Conservation (phyloP, 2,888 invertebrate species). For the Chrysotoxum bicinctum region DNA sequence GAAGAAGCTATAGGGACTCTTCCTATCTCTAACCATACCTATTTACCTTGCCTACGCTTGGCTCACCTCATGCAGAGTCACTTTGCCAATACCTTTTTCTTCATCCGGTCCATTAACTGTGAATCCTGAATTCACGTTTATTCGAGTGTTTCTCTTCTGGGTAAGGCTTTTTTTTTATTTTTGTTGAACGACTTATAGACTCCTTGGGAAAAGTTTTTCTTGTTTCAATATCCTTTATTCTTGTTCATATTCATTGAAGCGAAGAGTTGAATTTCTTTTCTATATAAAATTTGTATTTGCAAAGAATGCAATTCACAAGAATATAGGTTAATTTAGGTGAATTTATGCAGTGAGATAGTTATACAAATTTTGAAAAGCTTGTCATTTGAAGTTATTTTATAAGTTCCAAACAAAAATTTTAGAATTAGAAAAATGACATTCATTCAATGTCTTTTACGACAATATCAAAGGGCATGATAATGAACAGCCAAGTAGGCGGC, state of each 20-base stretch:
- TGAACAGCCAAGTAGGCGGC: no score
- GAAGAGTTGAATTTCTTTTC: constrained; percentile 39
- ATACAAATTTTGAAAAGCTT: no score
- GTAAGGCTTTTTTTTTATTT: constrained; percentile 17
- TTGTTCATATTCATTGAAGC: constrained; percentile 32
- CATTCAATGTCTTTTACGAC: no score
- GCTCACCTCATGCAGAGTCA: constrained; percentile 31
- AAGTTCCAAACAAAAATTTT: no score
- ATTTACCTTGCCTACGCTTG: not conserved
- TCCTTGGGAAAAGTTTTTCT: constrained; percentile 33
- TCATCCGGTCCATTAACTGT: constrained; percentile 65
- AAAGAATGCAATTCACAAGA: constrained; percentile 33
- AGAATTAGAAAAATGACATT: no score
- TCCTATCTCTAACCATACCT: not conserved
- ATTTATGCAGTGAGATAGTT: not conserved
- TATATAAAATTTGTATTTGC: constrained; percentile 42
- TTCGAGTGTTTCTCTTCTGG: constrained; percentile 56
- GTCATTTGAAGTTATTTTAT: no score
- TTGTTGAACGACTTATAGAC: constrained; percentile 20
- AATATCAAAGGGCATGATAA: no score
- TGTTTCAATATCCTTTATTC: constrained; percentile 34
- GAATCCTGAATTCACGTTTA: constrained; percentile 67
- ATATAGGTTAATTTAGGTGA: constrained; percentile 1
- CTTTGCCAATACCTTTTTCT: constrained; percentile 45
- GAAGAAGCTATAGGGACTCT: not conserved